A percentile compares a stretch with the other conserved stretches of the same genome.
Evolutionary conservation across 2,797 vertebrate genomes (phyloP).

Genomic region (Sebastes elongatus): DNA sequence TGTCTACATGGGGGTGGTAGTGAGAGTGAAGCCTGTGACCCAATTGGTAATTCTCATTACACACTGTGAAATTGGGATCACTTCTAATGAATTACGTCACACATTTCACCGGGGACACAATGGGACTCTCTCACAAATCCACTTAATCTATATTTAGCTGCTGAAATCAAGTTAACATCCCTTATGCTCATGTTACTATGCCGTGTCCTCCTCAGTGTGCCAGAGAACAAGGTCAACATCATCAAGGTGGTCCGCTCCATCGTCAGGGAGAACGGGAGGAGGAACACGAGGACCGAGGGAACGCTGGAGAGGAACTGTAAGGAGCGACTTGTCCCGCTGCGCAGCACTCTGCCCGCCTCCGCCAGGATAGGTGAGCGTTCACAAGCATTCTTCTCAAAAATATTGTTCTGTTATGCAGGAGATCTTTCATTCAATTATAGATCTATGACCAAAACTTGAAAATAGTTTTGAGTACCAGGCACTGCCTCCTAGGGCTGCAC

Average conservation of each 20-base stretch:
- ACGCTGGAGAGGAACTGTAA: conserved; percentile 84
- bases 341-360: conserved; percentile 86
- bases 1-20: no score
- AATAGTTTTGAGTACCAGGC: background rate
- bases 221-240: conserved; percentile 90
- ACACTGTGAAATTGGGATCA: conserved; percentile 53
- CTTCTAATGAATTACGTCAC: conserved; percentile 59
- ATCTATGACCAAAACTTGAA: background rate
- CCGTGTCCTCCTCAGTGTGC: conserved; percentile 80
- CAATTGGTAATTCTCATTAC: conserved; percentile 9
- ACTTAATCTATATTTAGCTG: conserved; percentile 42
- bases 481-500: background rate
- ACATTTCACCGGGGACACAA: conserved; percentile 36
- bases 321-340: conserved; percentile 86
- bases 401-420: background rate
- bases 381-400: background rate
- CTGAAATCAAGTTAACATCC: conserved; percentile 15
- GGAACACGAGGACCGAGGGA: conserved; percentile 84
- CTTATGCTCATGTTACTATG: conserved; percentile 9
- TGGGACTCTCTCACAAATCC: background rate
- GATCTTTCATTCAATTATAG: background rate
- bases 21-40: no score
- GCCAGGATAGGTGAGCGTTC: conserved; percentile 88
- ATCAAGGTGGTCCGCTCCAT: conserved; percentile 95
- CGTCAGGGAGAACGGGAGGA: conserved; percentile 91